phyloP scores from a whole-genome alignment of 2,113 vertebrate genomes.

The Odobenus rosmarus region DNA sequence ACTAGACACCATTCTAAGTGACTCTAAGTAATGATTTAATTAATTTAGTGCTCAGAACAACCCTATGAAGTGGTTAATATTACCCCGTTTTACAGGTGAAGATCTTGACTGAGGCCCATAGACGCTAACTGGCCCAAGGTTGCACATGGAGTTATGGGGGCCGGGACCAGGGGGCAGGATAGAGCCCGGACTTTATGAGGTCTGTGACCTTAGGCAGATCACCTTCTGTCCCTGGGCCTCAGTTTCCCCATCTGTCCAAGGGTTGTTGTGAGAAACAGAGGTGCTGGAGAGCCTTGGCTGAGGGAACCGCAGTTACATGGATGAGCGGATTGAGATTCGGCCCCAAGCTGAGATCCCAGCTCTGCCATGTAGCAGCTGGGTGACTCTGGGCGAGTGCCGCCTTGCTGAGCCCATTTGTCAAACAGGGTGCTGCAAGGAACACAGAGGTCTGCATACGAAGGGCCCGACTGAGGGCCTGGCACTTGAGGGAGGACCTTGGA shows the following conservation, averaged over 20 bases:
- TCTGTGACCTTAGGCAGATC: background rate
- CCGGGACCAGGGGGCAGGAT: background rate
- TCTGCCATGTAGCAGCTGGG: background rate
- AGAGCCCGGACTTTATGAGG: background rate
- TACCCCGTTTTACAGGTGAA: background rate
- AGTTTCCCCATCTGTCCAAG: background rate
- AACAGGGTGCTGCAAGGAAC: background rate
- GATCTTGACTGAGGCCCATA: background rate
- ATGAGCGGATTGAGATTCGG: background rate
- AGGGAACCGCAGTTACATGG: background rate
- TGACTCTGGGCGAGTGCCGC: background rate
- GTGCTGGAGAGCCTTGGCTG: background rate
- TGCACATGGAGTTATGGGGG: fast-evolving
- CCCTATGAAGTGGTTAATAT: background rate
- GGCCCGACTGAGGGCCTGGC: background rate
- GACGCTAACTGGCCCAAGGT: background rate
- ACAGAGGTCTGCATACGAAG: background rate
- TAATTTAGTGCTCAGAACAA: background rate
- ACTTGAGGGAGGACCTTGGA: background rate
- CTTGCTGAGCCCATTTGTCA: background rate
- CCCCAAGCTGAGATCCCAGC: background rate
- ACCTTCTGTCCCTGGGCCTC: background rate
- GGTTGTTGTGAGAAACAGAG: background rate
- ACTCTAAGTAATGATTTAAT: background rate
- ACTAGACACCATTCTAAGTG: background rate